Conservation (phyloP, 2,113 vertebrate genomes). For the Zosterops japonicus region DNA sequence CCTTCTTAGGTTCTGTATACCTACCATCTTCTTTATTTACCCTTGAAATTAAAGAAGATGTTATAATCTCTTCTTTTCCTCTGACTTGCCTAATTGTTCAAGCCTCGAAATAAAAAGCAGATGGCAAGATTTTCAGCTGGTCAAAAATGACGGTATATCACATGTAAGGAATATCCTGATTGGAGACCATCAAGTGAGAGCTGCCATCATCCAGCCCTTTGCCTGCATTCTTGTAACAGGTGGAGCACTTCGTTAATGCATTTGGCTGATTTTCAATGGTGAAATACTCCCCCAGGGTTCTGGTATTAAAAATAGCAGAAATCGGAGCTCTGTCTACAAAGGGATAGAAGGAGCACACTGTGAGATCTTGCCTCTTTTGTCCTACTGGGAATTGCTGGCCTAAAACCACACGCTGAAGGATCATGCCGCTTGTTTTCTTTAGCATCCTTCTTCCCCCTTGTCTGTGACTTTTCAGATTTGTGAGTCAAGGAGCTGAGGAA, state of each 20-base stretch:
- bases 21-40: background rate
- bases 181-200: background rate
- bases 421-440: slow-evolving; percentile 46
- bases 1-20: background rate
- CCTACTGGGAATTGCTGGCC: slow-evolving; percentile 23
- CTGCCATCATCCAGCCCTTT: slow-evolving; percentile 15
- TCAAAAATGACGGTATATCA: background rate
- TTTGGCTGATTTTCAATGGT: slow-evolving; percentile 52
- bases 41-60: background rate
- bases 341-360: background rate
- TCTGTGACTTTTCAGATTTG: background rate
- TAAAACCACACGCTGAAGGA: slow-evolving; percentile 15
- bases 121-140: slow-evolving; percentile 18
- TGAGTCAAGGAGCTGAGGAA: background rate
- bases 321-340: background rate
- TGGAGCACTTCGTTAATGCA: slow-evolving; percentile 42
- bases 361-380: slow-evolving; percentile 23
- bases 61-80: background rate
- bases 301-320: slow-evolving; percentile 61
- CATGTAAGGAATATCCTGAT: slow-evolving; percentile 10
- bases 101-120: background rate
- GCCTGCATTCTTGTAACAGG: slow-evolving; percentile 61
- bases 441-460: background rate
- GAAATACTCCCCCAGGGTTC: slow-evolving; percentile 28
- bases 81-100: background rate